phyloP scores from a whole-genome alignment of 2,797 vertebrate species.

The Dicrostonyx torquatus region DNA sequence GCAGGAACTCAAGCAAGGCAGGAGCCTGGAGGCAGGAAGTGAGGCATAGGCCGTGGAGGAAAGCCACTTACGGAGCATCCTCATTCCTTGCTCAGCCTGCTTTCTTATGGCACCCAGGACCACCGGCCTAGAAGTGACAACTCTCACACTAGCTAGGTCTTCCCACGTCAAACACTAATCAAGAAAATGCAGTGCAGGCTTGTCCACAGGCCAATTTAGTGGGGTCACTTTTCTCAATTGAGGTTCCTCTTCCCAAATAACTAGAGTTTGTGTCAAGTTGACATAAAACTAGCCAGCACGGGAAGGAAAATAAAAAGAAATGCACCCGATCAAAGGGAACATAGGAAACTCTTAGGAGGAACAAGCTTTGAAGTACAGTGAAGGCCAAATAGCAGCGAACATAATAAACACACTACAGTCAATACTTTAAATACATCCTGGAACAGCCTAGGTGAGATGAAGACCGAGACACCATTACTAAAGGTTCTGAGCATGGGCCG shows the following conservation, averaged over 20 bases:
- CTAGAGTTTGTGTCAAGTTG: neutral
- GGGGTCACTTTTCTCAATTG: neutral
- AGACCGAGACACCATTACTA: neutral
- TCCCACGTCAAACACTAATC: neutral
- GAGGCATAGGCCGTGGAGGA: neutral
- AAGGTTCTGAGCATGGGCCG: neutral
- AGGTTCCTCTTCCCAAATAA: neutral
- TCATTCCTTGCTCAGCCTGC: neutral
- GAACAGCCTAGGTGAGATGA: neutral
- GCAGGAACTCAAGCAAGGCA: neutral
- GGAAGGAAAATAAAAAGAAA: conserved; percentile 57
- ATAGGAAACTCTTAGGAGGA: neutral
- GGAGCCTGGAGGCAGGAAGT: neutral
- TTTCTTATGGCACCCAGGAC: neutral
- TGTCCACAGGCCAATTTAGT: neutral
- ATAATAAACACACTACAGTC: neutral
- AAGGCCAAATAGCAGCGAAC: neutral
- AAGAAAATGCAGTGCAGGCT: neutral
- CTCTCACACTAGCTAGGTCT: neutral
- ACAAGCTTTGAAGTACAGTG: conserved; percentile 6
- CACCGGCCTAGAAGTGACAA: neutral
- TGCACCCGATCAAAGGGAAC: conserved; percentile 44
- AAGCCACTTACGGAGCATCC: neutral
- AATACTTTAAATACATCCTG: neutral
- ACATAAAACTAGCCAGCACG: neutral